Base-by-base conservation (phyloP, 2,113 vertebrate genomes). In the Probosciger aterrimus region DNA sequence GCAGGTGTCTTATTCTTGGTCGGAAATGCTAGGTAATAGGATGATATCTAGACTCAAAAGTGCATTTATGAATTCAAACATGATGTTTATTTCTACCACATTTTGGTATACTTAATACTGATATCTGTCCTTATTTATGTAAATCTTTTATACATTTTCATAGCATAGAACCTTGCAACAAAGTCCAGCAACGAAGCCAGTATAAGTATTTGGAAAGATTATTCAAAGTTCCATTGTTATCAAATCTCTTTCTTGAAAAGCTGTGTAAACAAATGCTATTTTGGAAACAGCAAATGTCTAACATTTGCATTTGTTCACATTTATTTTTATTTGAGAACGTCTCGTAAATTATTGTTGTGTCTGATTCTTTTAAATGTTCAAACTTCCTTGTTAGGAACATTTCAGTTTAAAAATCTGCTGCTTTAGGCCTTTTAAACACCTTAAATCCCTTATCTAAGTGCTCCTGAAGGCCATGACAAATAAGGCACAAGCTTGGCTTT, bases 191-290 rank as follows among this genome's bases (percentile, higher is more conserved):
- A 62, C 6, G 16, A 82, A 92, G 17, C 9, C n/a, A 5, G 2
- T 44, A 7, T 41, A 95, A 92, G 50, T 52, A 60, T 94, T 96
- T 95, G 68, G 80, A 81, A 96, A 92, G 17, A 49, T 88, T 92
- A 71, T 57, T 93, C 44, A 62, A 69, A 1, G 14, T 96, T 94
- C 65, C 86, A 78, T 46, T 86, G 47, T 39, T 92, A 95, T 95
- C 86, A 75, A 93, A 84, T 93, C 30, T 50, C 30, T 88, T 92
- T 88, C 71, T 92, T 89, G 65, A 89, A 93, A 95, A 89, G 39
- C 65, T 96, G 62, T 79, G 67, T 89, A 92, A 96, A 95, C 52
- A 87, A 92, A 65, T 65, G 49, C 4, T 85, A 8, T 84, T 95
- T 96, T 84, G 73, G 77, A 90, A 92, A 88, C 76, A 75, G 41